Base-by-base conservation (phyloP, 2,888 invertebrate species). In the Chrysodeixis includens region DNA sequence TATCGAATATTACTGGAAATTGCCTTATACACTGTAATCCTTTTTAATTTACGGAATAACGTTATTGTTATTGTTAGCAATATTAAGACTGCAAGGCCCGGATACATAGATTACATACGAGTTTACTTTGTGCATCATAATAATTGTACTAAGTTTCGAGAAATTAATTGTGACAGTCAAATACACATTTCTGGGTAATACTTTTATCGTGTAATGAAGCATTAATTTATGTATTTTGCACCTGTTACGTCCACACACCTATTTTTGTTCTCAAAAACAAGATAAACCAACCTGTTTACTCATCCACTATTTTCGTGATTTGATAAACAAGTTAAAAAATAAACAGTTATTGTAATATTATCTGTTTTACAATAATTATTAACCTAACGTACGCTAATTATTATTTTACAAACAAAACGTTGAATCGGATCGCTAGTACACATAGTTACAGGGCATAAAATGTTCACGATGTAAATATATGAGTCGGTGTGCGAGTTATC, bases 381-480 rank as follows among this genome's bases (percentile, higher is more conserved):
- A 88, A 83, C 71, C 81, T 79, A 79, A 76, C 78, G 78, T 81
- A 85, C 83, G 83, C 86, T 85, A 88, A 91, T 91, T 91, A 88
- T 85, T 46, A 74, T 79, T 84, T 86, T 87, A 89, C 86, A 83
- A 83, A 77, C 66, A 66, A 57, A 53, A 66, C 83, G 86, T 88
- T 88, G 85, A 65, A 83, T 69, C 64, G 60, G 74, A 80, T 83
- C 83, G 73, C 71, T 76, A 76, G 75, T 82, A 86, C 83, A 84
- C 89, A 79, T 88, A 87, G 89, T 83, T 85, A 90, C 89, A 87
- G 76, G 79, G 81, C 83, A 86, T 84, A 85, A 87, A 87, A 85
- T 82, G 82, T 81, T 84, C 92, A 92, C 93, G 92, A 81, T 83
- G 88, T 88, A 87, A 86, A 88, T 90, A 92, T 88, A 88, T 92